Evolutionary conservation across 2,113 vertebrate genomes (phyloP).

Genomic region (Leuciscus idus): DNA sequence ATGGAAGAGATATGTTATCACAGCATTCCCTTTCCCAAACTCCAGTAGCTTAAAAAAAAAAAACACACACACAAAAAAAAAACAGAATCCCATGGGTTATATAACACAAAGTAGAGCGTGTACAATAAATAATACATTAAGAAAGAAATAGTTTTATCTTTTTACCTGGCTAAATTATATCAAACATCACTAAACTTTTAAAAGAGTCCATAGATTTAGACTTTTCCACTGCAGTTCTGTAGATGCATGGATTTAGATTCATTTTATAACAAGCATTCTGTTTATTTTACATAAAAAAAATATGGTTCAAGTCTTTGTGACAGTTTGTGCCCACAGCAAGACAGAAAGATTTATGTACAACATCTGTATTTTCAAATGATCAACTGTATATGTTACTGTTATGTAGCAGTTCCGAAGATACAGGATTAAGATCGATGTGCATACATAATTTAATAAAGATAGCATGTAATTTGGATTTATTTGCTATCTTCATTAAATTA

Average conservation of each 20-base stretch:
- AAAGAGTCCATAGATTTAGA: background rate
- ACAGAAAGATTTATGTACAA: background rate
- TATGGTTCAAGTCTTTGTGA: background rate
- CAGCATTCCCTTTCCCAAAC: background rate
- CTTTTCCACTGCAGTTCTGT: background rate
- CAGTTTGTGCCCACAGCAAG: background rate
- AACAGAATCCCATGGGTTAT: background rate
- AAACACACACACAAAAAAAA: too few relatives aligned
- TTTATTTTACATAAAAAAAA: background rate
- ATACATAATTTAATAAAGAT: background rate
- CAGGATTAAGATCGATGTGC: background rate
- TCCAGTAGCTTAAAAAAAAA: too few relatives aligned
- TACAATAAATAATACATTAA: background rate
- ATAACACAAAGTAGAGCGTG: background rate
- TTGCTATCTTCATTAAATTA: background rate
- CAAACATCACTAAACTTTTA: background rate
- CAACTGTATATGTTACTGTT: background rate
- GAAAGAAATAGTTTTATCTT: background rate
- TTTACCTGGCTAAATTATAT: background rate
- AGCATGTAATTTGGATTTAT: constrained; percentile 4
- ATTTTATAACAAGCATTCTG: background rate
- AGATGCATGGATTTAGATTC: background rate
- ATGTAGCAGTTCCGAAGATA: background rate
- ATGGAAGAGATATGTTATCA: background rate
- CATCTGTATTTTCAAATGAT: constrained; percentile 8